Percentiles rank a stretch among this genome's conserved stretches.
phyloP scores from a whole-genome alignment of 1,140 invertebrate species.

The Rhynchophorus ferrugineus region DNA sequence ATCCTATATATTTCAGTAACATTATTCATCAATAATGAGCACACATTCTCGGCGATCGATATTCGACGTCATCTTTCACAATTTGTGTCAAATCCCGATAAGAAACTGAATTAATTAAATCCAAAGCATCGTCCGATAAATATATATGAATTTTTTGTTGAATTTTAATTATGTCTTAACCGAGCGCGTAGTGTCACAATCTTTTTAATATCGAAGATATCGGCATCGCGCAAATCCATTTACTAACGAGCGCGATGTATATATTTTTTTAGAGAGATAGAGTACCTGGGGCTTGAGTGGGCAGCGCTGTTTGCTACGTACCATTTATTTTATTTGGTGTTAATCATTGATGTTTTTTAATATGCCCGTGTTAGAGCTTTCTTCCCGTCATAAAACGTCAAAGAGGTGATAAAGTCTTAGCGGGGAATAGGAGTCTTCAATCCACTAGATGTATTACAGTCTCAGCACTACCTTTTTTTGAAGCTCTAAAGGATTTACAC shows the following conservation, averaged over 20 bases:
- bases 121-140: neutral
- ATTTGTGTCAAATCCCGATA: slow-evolving; percentile 10
- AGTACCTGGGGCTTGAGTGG: too few relatives aligned
- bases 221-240: neutral
- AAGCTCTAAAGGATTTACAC: too few relatives aligned
- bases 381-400: too few relatives aligned
- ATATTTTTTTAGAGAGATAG: too few relatives aligned
- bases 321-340: too few relatives aligned
- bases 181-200: neutral
- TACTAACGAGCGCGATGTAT: neutral
- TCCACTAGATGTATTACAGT: too few relatives aligned
- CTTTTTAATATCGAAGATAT: neutral
- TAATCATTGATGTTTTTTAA: too few relatives aligned
- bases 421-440: too few relatives aligned
- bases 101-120: slow-evolving; percentile 11
- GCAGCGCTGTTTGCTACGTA: too few relatives aligned
- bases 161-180: slow-evolving; percentile 6
- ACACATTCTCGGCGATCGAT: neutral
- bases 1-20: neutral
- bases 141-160: neutral
- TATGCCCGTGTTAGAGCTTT: too few relatives aligned
- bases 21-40: neutral
- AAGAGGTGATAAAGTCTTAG: too few relatives aligned
- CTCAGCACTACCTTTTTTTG: too few relatives aligned
- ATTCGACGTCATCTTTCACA: slow-evolving; percentile 10